Evolutionary conservation across 2,888 invertebrate species (phyloP).

Genomic region (Synergus laeviventris): DNA sequence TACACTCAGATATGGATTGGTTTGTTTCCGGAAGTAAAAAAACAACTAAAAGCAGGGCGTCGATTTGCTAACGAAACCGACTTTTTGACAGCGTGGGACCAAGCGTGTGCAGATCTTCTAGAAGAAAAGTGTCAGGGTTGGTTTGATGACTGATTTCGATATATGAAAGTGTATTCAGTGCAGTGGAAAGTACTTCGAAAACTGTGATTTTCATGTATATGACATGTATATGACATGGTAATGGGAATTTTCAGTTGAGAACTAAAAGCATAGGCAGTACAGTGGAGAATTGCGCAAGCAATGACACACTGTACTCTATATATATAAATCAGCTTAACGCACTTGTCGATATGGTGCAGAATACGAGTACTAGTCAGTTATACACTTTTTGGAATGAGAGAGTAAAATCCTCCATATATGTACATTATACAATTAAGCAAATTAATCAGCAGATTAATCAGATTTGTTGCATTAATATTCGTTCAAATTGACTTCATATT

Average conservation of each 20-base stretch:
- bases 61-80: no score
- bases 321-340: conserved; percentile 9
- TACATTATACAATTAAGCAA: not conserved
- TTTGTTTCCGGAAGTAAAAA: not conserved
- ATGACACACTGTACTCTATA: conserved; percentile 7
- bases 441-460: not conserved
- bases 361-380: not conserved
- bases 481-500: not conserved
- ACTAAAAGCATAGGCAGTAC: conserved; percentile 6
- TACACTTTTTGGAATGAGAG: not conserved
- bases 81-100: no score
- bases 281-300: conserved; percentile 15
- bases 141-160: not conserved
- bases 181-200: not conserved
- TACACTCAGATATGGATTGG: no score
- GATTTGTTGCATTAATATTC: not conserved
- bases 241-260: conserved; percentile 5
- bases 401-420: conserved; percentile 1
- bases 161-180: not conserved
- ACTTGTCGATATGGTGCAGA: conserved; percentile 11
- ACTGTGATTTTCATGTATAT: no score
- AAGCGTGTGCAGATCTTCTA: no score
- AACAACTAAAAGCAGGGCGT: not conserved
- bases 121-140: no score
- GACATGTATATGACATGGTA: no score